A percentile compares a stretch with the other conserved stretches of the same genome.
phyloP scores from a whole-genome alignment of 2,797 vertebrate genomes.

The Sebastes hopkinsi region DNA sequence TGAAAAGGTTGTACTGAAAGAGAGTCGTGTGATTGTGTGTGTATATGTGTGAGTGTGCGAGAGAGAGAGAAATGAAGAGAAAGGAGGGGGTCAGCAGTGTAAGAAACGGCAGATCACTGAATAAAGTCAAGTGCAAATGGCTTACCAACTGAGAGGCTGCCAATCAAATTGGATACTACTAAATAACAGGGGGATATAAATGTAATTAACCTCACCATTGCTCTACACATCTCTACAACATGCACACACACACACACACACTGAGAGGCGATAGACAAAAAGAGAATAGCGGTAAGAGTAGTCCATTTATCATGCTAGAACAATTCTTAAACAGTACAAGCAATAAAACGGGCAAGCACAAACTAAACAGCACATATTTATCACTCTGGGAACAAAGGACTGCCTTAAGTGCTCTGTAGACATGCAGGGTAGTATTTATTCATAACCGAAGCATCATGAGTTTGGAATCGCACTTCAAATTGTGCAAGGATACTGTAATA shows the following conservation, averaged over 20 bases:
- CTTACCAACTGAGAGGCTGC: conserved; percentile 36
- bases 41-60: neutral
- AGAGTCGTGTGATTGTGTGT: neutral
- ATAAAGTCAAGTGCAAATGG: conserved; percentile 58
- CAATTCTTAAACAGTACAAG: neutral
- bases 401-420: neutral
- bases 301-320: neutral
- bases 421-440: neutral
- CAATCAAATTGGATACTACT: conserved; percentile 31
- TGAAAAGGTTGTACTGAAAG: conserved; percentile 53
- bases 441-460: neutral
- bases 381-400: neutral
- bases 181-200: conserved; percentile 30
- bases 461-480: neutral
- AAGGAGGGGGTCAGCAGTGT: neutral
- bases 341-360: neutral
- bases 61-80: neutral
- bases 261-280: neutral
- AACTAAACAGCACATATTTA: neutral
- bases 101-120: conserved; percentile 26
- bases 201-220: conserved; percentile 23
- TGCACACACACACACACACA: neutral
- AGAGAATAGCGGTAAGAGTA: neutral
- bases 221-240: neutral
- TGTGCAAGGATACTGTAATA: neutral